These are phyloP conservation scores for Chaunax sp. DNA, from an alignment of 2,797 vertebrate genomes.

Conservation along the genomic window DNA sequence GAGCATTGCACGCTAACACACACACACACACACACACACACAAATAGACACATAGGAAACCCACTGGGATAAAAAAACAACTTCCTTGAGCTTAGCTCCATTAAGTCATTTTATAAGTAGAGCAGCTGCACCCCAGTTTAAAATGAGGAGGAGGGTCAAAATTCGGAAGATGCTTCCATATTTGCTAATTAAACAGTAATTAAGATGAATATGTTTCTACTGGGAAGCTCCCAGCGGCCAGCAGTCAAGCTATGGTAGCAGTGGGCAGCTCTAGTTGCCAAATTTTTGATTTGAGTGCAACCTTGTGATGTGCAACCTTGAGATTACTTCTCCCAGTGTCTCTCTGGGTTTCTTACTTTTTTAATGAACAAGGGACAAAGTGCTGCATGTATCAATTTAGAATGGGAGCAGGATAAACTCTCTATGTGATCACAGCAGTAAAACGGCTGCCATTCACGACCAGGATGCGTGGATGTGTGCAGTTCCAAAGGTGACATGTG, in stretches of 20 bases:
- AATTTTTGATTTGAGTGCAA: slow-evolving; percentile 34
- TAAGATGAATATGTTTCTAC: not conserved
- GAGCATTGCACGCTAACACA: slow-evolving; percentile 49
- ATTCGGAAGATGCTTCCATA: not conserved
- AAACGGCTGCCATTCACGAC: slow-evolving; percentile 10
- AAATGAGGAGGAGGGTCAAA: no score
- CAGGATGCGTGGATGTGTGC: not conserved
- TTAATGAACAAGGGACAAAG: slow-evolving; percentile 48
- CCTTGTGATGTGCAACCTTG: slow-evolving; percentile 21
- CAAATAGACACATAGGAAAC: slow-evolving; percentile 14
- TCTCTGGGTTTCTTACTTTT: slow-evolving; percentile 50
- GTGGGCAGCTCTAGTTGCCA: slow-evolving; percentile 27
- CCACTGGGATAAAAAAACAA: slow-evolving; percentile 38
- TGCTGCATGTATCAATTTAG: slow-evolving; percentile 43
- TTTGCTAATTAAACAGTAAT: not conserved
- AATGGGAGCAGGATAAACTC: slow-evolving; percentile 27
- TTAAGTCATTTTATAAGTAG: slow-evolving; percentile 12
- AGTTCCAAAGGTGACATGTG: slow-evolving; percentile 27
- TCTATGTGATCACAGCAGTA: slow-evolving; percentile 30
- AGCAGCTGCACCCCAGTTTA: not conserved
- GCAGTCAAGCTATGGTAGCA: slow-evolving; percentile 14
- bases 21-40: slow-evolving; percentile 19
- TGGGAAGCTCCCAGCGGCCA: slow-evolving; percentile 32
- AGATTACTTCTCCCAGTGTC: slow-evolving; percentile 29
- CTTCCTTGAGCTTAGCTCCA: slow-evolving; percentile 32